Conservation (phyloP, 2,797 vertebrate species). For the Lateolabrax maculatus region DNA sequence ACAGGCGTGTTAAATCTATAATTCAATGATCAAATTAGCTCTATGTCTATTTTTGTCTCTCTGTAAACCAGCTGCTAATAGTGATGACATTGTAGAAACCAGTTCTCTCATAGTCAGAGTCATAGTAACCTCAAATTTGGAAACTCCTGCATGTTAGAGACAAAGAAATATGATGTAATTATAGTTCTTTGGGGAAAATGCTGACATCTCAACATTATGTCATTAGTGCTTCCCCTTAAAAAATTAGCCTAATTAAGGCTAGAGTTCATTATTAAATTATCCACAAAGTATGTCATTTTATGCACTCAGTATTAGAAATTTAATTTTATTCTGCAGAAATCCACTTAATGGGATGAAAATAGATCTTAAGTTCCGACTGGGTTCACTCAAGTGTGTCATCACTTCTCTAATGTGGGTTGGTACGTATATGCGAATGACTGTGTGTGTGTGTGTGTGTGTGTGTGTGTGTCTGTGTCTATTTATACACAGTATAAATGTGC, state of each 20-base stretch:
- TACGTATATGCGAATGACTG: background rate
- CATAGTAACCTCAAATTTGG: conserved; percentile 40
- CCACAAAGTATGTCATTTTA: conserved; percentile 55
- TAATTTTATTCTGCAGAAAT: conserved; percentile 57
- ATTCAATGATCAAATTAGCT: conserved; percentile 76
- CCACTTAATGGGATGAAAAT: conserved; percentile 66
- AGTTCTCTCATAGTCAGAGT: conserved; percentile 13
- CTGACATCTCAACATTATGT: conserved; percentile 60
- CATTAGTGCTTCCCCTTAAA: conserved; percentile 63
- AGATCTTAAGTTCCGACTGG: conserved; percentile 50
- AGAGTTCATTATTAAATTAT: conserved; percentile 69
- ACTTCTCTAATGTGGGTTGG: conserved; percentile 27
- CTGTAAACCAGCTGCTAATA: conserved; percentile 62
- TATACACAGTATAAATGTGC: background rate
- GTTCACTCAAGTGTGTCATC: conserved; percentile 46
- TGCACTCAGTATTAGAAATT: conserved; percentile 54
- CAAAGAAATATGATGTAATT: conserved; percentile 57
- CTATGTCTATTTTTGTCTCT: conserved; percentile 57
- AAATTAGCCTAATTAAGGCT: conserved; percentile 73
- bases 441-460: background rate
- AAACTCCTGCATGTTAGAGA: conserved; percentile 28
- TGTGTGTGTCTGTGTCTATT: background rate
- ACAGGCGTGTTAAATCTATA: conserved; percentile 69
- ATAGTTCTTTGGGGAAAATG: conserved; percentile 40
- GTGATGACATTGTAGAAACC: conserved; percentile 67